Percentiles rank a stretch among this genome's conserved stretches.
Evolutionary conservation across 2,797 vertebrate genomes (phyloP).

Genomic region (Micropoecilia bifurca): DNA sequence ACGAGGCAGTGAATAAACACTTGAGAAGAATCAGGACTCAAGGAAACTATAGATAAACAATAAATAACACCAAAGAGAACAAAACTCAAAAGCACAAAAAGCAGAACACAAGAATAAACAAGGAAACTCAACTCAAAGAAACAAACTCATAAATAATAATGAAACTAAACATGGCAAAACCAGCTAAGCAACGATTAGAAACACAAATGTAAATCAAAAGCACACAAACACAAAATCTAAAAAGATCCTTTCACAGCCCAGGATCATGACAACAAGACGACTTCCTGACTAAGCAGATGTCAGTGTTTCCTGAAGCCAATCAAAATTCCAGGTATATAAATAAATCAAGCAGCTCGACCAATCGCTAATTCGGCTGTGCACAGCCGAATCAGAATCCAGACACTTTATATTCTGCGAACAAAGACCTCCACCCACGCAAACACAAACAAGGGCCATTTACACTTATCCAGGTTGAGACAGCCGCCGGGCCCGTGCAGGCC

Average conservation of each 20-base stretch:
- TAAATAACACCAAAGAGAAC: not conserved
- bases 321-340: not conserved
- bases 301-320: not conserved
- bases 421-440: constrained; percentile 30
- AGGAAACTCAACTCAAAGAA: not conserved
- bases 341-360: not conserved
- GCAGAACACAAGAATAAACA: not conserved
- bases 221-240: not conserved
- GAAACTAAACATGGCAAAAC: not conserved
- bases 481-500: constrained; percentile 61
- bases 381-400: constrained; percentile 10
- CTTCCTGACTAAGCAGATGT: not conserved
- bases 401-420: constrained; percentile 27
- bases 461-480: constrained; percentile 61
- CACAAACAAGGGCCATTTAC: constrained; percentile 32
- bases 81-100: not conserved
- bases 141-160: not conserved
- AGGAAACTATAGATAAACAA: not conserved
- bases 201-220: not conserved
- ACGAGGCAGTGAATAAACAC: not conserved
- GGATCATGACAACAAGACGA: not conserved
- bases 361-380: not conserved
- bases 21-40: not conserved
- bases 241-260: not conserved
- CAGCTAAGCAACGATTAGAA: not conserved